Base-by-base conservation (phyloP, 2,797 vertebrate genomes). In the Lutjanus argentimaculatus region DNA sequence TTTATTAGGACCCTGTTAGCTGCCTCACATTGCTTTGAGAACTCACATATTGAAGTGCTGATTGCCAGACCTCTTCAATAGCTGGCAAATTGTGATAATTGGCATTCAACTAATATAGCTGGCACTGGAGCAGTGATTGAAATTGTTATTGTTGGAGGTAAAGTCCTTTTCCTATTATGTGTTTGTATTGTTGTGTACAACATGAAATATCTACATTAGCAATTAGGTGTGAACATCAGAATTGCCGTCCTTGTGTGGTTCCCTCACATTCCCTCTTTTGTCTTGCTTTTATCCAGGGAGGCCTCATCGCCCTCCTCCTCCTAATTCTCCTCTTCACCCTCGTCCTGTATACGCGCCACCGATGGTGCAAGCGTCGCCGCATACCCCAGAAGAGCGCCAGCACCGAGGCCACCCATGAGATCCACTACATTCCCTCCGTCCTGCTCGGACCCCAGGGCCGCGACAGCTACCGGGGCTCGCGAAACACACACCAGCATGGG, bases 371-470 rank as follows among this genome's bases (percentile, higher is more conserved):
- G 75, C 96, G 98, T 0, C 96, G 98, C 16, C 96, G 97, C 1
- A 95, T 98, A 62, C 99, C 98, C 0, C 98, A 99, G 94, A 99
- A 99, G 91, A 99, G 99, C 0, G 99, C 99, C 48, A 99, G 99
- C 91, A 99, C 98, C 0, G 98, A 99, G 91, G 99, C 98, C 87
- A 99, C 98, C 0, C 98, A 99, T 0, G 98, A 99, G 95, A 99
- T 99, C 92, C 99, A 99, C 94, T 99, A 99, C 93, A 99, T 99
- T 73, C 99, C 99, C 0, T 99, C 99, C 0, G 97, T 99, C 55
- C 95, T 99, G 83, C 96, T 99, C 25, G 99, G 98, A 0, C 96
- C 98, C 0, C 98, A 98, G 90, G 97, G 97, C 48, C 95, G 98
- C 0, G 99, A 99, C 85, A 96, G 96, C 93, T 99, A 98, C 94